A percentile compares a stretch with the other conserved stretches of the same genome.
These are phyloP conservation scores for Bombus confusus DNA, from an alignment of 1,140 invertebrate species.

Conservation along the genomic window DNA sequence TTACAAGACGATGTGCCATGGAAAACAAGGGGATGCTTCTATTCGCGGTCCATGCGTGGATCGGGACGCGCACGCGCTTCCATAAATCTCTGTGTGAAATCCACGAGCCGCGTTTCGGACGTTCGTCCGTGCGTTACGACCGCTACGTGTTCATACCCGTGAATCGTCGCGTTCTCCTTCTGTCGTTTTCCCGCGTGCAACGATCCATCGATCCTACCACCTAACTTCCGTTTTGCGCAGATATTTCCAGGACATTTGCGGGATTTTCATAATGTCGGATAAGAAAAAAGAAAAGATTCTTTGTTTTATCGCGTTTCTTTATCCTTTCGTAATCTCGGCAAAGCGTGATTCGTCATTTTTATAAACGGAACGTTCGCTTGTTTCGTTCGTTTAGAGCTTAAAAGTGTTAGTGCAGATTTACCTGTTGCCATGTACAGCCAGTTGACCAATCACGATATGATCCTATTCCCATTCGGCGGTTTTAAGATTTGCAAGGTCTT, in stretches of 20 bases:
- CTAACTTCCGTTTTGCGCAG: not conserved
- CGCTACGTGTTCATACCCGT: not conserved
- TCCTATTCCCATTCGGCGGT: too few species aligned
- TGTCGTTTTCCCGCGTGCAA: not conserved
- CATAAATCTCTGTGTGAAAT: slow-evolving; percentile 66
- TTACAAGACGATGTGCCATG: slow-evolving; percentile 4
- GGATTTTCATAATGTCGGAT: not conserved
- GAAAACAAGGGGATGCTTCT: not conserved
- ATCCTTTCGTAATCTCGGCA: not conserved
- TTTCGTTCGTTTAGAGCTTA: not conserved
- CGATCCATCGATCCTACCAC: not conserved
- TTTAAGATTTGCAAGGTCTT: not conserved
- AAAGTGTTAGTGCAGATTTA: not conserved
- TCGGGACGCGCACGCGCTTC: slow-evolving; percentile 58
- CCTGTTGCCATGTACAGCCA: too few species aligned
- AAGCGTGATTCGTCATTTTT: not conserved
- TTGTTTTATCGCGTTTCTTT: too few species aligned
- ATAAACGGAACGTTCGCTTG: not conserved
- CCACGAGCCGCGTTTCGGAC: slow-evolving; percentile 36
- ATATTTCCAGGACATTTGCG: not conserved
- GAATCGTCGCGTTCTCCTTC: not conserved
- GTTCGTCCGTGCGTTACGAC: slow-evolving; percentile 11
- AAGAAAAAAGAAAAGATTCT: not conserved
- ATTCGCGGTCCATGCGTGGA: slow-evolving; percentile 15
- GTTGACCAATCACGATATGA: too few species aligned